These are phyloP conservation scores for Pimpla rufipes DNA, from an alignment of 2,888 invertebrate genomes.

Conservation along the genomic window DNA sequence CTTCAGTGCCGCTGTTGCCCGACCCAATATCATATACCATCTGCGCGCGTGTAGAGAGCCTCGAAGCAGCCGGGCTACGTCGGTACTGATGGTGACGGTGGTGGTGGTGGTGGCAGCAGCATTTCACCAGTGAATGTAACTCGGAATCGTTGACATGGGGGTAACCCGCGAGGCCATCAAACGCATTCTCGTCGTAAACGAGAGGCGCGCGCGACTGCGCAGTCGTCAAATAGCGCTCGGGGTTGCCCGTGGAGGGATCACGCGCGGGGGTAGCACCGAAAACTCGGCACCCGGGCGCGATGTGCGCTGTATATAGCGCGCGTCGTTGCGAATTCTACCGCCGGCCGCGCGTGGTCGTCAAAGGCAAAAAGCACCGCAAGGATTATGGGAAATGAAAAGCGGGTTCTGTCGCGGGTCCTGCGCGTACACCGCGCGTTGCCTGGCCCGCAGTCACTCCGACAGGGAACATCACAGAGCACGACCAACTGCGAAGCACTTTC, in stretches of 20 bases:
- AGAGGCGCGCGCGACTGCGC: constrained; percentile 32
- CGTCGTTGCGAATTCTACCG: constrained; percentile 38
- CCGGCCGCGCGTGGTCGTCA: constrained; percentile 36
- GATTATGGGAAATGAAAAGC: constrained; percentile 53
- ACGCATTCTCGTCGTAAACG: constrained; percentile 55
- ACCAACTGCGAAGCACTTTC: constrained; percentile 17
- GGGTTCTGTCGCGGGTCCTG: constrained; percentile 3
- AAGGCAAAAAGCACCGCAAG: constrained; percentile 57
- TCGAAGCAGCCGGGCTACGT: too few relatives aligned
- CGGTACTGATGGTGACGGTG: not conserved
- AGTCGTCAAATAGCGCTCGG: not conserved
- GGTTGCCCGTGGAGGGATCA: not conserved
- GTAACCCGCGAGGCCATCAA: constrained; percentile 37
- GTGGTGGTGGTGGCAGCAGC: constrained; percentile 5
- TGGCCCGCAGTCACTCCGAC: not conserved
- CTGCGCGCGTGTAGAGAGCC: not conserved
- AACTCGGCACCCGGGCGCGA: constrained; percentile 15
- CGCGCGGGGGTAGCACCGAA: constrained; percentile 2
- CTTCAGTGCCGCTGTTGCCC: constrained; percentile 5
- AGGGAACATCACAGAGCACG: constrained; percentile 10
- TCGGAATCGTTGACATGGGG: constrained; percentile 31
- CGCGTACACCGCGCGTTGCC: constrained; percentile 11
- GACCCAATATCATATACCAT: constrained; percentile 24
- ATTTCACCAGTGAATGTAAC: constrained; percentile 24
- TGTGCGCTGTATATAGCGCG: not conserved